Evolutionary conservation across 2,113 vertebrate genomes (phyloP).

Genomic region (Tragelaphus scriptus): DNA sequence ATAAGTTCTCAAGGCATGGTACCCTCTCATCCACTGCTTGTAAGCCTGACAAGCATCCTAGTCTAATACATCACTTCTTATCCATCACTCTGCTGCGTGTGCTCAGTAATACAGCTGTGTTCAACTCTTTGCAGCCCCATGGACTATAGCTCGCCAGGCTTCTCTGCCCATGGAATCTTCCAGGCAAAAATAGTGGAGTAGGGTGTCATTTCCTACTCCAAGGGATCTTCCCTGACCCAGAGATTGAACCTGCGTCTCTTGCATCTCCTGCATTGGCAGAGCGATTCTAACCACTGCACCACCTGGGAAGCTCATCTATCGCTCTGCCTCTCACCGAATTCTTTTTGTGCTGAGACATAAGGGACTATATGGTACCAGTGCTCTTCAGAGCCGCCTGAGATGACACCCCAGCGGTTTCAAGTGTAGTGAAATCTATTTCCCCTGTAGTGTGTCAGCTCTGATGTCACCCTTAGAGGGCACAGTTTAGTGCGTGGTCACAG

Average conservation of each 20-base stretch:
- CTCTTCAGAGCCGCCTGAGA: accelerated
- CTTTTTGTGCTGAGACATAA: neutral
- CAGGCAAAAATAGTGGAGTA: neutral
- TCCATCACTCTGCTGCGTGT: neutral
- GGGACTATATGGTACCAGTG: neutral
- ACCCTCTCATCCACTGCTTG: neutral
- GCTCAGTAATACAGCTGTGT: neutral
- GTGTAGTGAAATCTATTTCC: neutral
- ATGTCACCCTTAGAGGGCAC: neutral
- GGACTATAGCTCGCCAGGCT: neutral
- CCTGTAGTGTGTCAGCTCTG: no score
- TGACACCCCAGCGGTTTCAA: neutral
- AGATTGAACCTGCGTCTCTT: neutral
- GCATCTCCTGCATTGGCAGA: neutral
- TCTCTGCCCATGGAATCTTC: neutral
- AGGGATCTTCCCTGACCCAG: neutral
- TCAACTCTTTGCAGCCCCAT: neutral
- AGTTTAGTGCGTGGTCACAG: neutral
- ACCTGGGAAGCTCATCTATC: neutral
- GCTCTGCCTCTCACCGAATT: neutral
- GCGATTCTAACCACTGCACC: neutral
- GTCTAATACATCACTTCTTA: neutral
- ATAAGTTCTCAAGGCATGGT: neutral
- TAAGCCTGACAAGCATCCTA: neutral
- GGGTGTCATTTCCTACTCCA: neutral